Percentiles rank a stretch among this genome's conserved stretches.
These are phyloP conservation scores for Telmatochromis sp. DNA, from an alignment of 2,113 vertebrate species.

Conservation along the genomic window DNA sequence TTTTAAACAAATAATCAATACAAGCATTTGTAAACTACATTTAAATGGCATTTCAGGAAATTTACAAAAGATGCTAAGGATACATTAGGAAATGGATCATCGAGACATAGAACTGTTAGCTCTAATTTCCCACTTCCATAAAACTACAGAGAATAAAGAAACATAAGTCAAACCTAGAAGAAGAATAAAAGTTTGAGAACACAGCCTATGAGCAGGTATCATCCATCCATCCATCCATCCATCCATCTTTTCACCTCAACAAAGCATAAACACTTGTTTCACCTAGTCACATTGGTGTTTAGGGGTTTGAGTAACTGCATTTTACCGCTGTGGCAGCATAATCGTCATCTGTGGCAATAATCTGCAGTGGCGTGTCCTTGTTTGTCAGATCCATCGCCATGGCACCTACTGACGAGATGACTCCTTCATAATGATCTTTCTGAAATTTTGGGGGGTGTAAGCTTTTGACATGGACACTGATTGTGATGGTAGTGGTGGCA, in stretches of 20 bases:
- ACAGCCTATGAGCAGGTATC: neutral
- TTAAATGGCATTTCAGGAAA: neutral
- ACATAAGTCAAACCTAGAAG: neutral
- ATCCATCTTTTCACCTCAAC: neutral
- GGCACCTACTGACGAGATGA: neutral
- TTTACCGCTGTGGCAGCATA: conserved; percentile 45
- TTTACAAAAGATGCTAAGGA: neutral
- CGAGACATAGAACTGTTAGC: neutral
- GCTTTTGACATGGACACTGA: conserved; percentile 64
- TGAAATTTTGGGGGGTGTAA: conserved; percentile 60
- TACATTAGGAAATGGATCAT: neutral
- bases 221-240: neutral
- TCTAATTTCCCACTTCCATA: neutral
- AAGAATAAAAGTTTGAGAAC: neutral
- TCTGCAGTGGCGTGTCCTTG: conserved; percentile 37
- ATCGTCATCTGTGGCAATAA: conserved; percentile 61
- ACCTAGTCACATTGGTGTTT: neutral
- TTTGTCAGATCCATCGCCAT: conserved; percentile 58
- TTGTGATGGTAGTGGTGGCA: conserved; percentile 56
- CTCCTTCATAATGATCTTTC: conserved; percentile 43
- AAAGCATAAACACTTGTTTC: neutral
- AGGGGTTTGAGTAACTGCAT: neutral
- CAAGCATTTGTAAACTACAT: neutral
- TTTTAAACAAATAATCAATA: neutral
- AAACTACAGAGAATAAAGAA: neutral